Evolutionary conservation across 1,140 invertebrate species (phyloP).

Genomic region (Bombus waltoni): DNA sequence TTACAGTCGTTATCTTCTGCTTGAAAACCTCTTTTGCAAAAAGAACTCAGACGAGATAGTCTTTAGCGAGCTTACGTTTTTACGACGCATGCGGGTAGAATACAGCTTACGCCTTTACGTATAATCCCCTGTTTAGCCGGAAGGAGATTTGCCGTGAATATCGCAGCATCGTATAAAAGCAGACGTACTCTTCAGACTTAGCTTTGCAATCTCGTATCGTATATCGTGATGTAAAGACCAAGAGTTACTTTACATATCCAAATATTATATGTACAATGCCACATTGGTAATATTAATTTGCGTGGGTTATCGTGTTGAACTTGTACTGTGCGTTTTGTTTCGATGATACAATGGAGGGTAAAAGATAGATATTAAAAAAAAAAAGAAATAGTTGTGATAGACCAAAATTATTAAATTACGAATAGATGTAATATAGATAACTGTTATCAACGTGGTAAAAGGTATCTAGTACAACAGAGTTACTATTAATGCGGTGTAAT

Average conservation of each 20-base stretch:
- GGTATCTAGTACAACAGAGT: no score
- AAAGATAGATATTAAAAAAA: no score
- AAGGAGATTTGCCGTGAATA: conserved; percentile 10
- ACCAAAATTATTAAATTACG: no score
- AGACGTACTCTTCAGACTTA: neutral
- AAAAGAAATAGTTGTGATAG: no score
- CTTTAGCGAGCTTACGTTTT: conserved; percentile 40
- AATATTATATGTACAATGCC: neutral
- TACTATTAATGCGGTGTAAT: no score
- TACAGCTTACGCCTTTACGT: conserved; percentile 30
- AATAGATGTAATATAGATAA: no score
- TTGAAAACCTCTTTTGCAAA: neutral
- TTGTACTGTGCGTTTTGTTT: no score
- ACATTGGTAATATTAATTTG: conserved; percentile 6
- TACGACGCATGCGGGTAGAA: conserved; percentile 22
- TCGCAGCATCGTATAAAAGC: neutral
- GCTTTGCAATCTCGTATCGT: conserved; percentile 1
- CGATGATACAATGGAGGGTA: no score
- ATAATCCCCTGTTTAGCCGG: conserved; percentile 32
- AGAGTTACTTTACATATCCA: neutral
- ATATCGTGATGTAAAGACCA: neutral
- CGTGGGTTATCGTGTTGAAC: no score
- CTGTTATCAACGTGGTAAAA: no score
- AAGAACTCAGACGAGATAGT: conserved; percentile 25
- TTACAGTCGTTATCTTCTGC: conserved; percentile 21